A percentile compares a stretch with the other conserved stretches of the same genome.
These are phyloP conservation scores for Protobothrops flavoviridis DNA, from an alignment of 2,113 vertebrate genomes.

Conservation along the genomic window DNA sequence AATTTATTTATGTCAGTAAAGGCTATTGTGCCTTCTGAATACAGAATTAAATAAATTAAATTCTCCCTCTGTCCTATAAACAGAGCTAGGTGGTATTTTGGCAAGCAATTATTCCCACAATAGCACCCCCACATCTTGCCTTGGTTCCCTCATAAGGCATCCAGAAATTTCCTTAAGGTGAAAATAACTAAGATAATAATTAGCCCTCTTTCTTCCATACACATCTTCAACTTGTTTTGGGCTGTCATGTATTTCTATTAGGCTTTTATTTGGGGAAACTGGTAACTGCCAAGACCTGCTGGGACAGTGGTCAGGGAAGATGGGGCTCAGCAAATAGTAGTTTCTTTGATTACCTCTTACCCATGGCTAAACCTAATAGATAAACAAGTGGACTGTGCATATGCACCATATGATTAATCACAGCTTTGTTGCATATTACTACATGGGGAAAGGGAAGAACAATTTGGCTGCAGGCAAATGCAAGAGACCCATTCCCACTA, in stretches of 20 bases:
- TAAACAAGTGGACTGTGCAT: not conserved
- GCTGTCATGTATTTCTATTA: not conserved
- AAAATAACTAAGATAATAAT: not conserved
- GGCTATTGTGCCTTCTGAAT: not conserved
- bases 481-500: not conserved
- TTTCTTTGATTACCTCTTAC: not conserved
- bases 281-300: not conserved
- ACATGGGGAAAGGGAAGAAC: not conserved
- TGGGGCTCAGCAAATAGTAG: not conserved
- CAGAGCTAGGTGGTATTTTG: not conserved
- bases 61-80: not conserved
- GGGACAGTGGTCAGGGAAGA: not conserved
- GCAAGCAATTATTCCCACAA: not conserved
- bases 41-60: not conserved
- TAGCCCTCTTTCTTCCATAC: not conserved
- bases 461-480: not conserved
- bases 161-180: not conserved
- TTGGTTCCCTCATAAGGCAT: not conserved
- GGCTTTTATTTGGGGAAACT: not conserved
- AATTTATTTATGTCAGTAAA: not conserved
- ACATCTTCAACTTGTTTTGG: not conserved
- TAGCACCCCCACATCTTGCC: not conserved
- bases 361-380: not conserved
- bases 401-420: not conserved
- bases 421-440: not conserved